Evolutionary conservation across 2,113 vertebrate species (phyloP).

Genomic region (Fulica atra): DNA sequence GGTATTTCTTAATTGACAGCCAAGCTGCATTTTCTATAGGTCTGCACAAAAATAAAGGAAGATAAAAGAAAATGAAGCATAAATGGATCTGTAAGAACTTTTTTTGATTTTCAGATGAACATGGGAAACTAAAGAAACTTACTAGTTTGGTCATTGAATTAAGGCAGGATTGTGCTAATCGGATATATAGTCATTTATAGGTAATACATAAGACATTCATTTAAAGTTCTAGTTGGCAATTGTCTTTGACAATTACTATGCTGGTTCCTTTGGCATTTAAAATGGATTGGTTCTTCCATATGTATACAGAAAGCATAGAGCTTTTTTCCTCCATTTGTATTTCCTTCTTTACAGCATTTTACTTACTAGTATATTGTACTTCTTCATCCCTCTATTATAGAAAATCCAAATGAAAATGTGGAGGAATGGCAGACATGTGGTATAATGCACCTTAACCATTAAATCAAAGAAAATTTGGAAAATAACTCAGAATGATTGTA

Average conservation of each 20-base stretch:
- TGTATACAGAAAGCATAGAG: not conserved
- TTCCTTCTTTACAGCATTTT: not conserved
- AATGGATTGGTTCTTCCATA: not conserved
- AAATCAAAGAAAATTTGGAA: not conserved
- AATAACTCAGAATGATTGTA: not conserved
- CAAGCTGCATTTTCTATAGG: not conserved
- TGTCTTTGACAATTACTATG: not conserved
- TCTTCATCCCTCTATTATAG: not conserved
- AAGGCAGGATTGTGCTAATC: not conserved
- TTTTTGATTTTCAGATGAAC: not conserved
- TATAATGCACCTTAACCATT: not conserved
- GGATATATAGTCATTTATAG: not conserved
- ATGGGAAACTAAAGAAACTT: not conserved
- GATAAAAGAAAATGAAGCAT: not conserved
- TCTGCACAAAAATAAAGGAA: not conserved
- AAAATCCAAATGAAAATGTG: not conserved
- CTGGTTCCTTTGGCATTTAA: not conserved
- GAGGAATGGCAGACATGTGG: not conserved
- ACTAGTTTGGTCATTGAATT: not conserved
- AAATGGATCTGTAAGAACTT: not conserved
- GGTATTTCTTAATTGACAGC: not conserved
- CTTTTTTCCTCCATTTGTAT: not conserved
- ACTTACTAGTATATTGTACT: not conserved
- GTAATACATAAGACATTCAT: not conserved
- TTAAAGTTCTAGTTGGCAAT: not conserved